Base-by-base conservation (phyloP, 2,113 vertebrate species). In the Tauraco erythrolophus region DNA sequence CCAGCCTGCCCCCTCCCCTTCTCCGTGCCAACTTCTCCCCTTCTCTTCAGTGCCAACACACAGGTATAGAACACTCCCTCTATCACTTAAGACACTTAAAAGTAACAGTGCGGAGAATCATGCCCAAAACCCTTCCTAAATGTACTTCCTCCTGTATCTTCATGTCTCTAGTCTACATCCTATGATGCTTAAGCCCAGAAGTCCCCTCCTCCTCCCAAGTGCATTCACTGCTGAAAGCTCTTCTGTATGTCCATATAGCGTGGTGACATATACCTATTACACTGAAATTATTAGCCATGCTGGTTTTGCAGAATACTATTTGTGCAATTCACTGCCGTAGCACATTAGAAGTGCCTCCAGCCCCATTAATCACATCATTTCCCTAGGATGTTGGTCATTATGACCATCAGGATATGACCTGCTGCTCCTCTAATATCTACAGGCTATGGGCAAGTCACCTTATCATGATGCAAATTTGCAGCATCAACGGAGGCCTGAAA, bases 391-490 rank as follows among this genome's bases (percentile, higher is more conserved):
- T 46, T 43, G 60, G 48, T 17, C 37, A 30, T 58, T 77, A 86
- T 14, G 14, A 33, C 30, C 39, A 51, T 62, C 31, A 50, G 22
- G 31, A 53, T 37, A 45, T 0, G 0, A 84, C 27, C 65, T 64
- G 27, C 51, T 28, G 13, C 37, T 85, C n/a, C 58, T 77, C 31
- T 58, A 22, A 27, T 39, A 77, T 15, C 85, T n/a, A 16, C 51
- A 75, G 50, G 35, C 84, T 77, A 54, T 3, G 9, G 45, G 51
- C n/a, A 84, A 91, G 33, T 19, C 68, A 64, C 61, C 37, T 48
- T n/a, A 81, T 35, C 58, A 16, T 1, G 0, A 45, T n/a, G 43
- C 23, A 48, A 75, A 75, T 17, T 39, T 16, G 0, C 28, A 81
- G 64, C 35, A 78, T n/a, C 54, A 60, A 71, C 39, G 75, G 51